Evolutionary conservation across 2,113 vertebrate species (phyloP).

Genomic region (Mustela lutreola): DNA sequence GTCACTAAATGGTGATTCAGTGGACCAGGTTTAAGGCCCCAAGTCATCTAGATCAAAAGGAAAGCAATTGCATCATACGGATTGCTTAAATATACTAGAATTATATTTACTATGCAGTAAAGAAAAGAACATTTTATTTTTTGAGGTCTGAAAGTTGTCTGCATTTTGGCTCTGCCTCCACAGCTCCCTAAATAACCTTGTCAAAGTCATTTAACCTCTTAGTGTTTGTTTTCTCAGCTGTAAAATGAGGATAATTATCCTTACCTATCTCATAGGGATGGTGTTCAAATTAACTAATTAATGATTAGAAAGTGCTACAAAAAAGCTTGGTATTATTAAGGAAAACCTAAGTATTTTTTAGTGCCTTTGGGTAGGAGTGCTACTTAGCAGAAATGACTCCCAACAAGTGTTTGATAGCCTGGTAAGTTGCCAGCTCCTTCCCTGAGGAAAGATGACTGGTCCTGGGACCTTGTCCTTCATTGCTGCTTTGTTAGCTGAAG

Average conservation of each 20-base stretch:
- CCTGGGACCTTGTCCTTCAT: constrained; percentile 37
- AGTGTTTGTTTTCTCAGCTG: constrained; percentile 82
- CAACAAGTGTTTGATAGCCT: constrained; percentile 55
- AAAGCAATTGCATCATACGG: constrained; percentile 56
- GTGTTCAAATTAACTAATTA: constrained; percentile 82
- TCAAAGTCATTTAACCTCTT: constrained; percentile 82
- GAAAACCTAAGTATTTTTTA: constrained; percentile 70
- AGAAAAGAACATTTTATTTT: constrained; percentile 61
- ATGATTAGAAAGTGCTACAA: constrained; percentile 76
- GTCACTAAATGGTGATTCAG: constrained; percentile 60
- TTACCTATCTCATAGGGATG: constrained; percentile 80
- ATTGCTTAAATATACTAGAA: constrained; percentile 36
- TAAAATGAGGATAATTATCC: constrained; percentile 82
- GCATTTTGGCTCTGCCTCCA: constrained; percentile 36
- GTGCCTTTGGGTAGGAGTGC: constrained; percentile 69
- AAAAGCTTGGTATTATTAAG: constrained; percentile 75
- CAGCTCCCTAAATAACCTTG: constrained; percentile 78
- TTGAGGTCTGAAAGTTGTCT: constrained; percentile 50
- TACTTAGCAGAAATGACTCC: constrained; percentile 65
- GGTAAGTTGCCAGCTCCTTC: constrained; percentile 42
- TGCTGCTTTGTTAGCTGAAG: constrained; percentile 51
- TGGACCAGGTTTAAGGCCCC: not conserved
- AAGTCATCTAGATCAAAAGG: constrained; percentile 63
- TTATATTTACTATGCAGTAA: not conserved
- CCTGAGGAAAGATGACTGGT: constrained; percentile 58